These are phyloP conservation scores for Polydesmus complanatus DNA, from an alignment of 2,888 invertebrate species.

Conservation along the genomic window DNA sequence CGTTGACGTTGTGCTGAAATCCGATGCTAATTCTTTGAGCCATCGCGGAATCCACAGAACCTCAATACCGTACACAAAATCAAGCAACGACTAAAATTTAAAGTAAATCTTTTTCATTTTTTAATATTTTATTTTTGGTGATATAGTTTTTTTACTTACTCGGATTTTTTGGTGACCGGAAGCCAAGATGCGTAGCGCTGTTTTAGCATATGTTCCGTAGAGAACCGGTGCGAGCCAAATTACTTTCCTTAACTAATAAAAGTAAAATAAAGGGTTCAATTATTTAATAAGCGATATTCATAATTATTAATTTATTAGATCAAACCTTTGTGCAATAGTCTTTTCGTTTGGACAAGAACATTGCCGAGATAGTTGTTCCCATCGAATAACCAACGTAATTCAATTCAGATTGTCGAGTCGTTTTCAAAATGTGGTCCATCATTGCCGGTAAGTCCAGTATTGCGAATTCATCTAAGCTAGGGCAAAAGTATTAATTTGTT, in stretches of 20 bases:
- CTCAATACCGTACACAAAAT: neutral
- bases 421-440: slow-evolving; percentile 31
- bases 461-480: slow-evolving; percentile 39
- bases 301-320: too few relatives aligned
- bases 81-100: neutral
- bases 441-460: slow-evolving; percentile 36
- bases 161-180: neutral
- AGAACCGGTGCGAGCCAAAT: neutral
- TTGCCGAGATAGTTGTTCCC: slow-evolving; percentile 22
- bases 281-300: too few relatives aligned
- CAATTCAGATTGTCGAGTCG: slow-evolving; percentile 28
- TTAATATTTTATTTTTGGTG: neutral
- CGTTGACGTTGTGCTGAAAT: neutral
- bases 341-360: neutral
- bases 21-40: neutral
- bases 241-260: neutral
- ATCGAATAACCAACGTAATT: slow-evolving; percentile 39
- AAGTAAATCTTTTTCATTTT: neutral
- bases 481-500: too few relatives aligned
- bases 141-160: neutral
- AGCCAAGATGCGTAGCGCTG: neutral
- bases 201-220: neutral
- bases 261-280: neutral
- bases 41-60: neutral
- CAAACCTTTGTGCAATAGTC: neutral